These are phyloP conservation scores for Drosophila paucipuncta DNA, from an alignment of 2,888 invertebrate genomes.

Conservation along the genomic window DNA sequence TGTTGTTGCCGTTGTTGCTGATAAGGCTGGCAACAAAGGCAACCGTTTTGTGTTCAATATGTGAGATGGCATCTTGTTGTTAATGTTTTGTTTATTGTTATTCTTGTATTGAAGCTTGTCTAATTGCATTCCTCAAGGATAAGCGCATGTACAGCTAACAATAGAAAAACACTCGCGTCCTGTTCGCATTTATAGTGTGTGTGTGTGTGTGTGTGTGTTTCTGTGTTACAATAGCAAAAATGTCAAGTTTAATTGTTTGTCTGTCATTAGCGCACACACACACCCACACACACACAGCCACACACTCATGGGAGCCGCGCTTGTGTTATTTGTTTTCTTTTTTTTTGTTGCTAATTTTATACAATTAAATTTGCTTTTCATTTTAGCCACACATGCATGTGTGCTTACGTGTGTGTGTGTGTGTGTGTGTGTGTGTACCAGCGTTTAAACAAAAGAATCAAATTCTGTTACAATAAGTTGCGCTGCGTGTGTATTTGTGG, in stretches of 20 bases:
- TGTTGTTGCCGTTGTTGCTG: neutral
- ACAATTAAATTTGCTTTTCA: slow-evolving; percentile 74
- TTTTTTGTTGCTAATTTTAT: slow-evolving; percentile 65
- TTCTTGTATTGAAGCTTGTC: slow-evolving; percentile 51
- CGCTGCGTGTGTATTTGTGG: slow-evolving; percentile 67
- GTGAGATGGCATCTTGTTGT: slow-evolving; percentile 41
- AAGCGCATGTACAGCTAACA: slow-evolving; percentile 39
- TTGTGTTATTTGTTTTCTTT: neutral
- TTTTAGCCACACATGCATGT: slow-evolving; percentile 33
- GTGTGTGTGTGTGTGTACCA: slow-evolving; percentile 11
- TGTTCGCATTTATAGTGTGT: slow-evolving; percentile 1
- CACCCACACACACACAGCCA: slow-evolving; percentile 5
- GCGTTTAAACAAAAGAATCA: slow-evolving; percentile 68
- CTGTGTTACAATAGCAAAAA: slow-evolving; percentile 65
- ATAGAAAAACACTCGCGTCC: slow-evolving; percentile 19
- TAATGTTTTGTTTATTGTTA: slow-evolving; percentile 39
- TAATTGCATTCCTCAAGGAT: slow-evolving; percentile 73
- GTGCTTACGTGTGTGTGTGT: slow-evolving; percentile 12
- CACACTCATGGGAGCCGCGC: slow-evolving; percentile 40
- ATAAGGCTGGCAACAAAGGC: slow-evolving; percentile 15
- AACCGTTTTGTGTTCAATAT: slow-evolving; percentile 55
- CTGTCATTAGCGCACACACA: slow-evolving; percentile 67
- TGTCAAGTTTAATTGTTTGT: slow-evolving; percentile 77
- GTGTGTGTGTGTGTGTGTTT: slow-evolving; percentile 27
- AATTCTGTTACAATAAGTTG: slow-evolving; percentile 77